Percentiles rank a stretch among this genome's conserved stretches.
These are phyloP conservation scores for Lycocorax pyrrhopterus DNA, from an alignment of 2,113 vertebrate genomes.

Conservation along the genomic window DNA sequence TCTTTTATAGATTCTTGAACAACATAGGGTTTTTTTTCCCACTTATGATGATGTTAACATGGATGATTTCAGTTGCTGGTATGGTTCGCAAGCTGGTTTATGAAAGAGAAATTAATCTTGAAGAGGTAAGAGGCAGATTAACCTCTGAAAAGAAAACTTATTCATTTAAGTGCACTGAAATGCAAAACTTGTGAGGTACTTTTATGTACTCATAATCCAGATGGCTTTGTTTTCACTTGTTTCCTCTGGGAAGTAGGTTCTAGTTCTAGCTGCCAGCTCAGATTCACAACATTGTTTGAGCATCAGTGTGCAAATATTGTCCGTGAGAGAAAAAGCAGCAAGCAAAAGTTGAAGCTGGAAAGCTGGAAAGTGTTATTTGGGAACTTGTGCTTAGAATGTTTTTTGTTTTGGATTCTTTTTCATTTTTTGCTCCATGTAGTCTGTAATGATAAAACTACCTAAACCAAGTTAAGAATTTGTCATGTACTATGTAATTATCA, in stretches of 20 bases:
- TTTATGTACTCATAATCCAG: not conserved
- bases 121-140: constrained; percentile 62
- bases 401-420: not conserved
- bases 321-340: not conserved
- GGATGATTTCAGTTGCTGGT: constrained; percentile 70
- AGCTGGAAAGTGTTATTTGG: not conserved
- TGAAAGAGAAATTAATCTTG: constrained; percentile 71
- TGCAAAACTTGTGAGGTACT: not conserved
- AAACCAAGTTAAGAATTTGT: not conserved
- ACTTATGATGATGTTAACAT: constrained; percentile 74
- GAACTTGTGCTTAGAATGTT: not conserved
- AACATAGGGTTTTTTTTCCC: constrained; percentile 71
- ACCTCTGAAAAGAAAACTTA: not conserved
- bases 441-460: not conserved
- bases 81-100: constrained; percentile 74
- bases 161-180: not conserved
- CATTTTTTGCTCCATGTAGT: not conserved
- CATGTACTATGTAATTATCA: not conserved
- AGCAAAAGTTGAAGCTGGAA: not conserved
- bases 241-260: not conserved
- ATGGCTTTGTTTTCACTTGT: not conserved
- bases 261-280: not conserved
- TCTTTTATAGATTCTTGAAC: constrained; percentile 69
- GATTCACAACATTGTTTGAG: not conserved
- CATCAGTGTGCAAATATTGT: not conserved